Evolutionary conservation across 1,140 invertebrate genomes (phyloP).

Genomic region (Zaprionus kolodkinae): DNA sequence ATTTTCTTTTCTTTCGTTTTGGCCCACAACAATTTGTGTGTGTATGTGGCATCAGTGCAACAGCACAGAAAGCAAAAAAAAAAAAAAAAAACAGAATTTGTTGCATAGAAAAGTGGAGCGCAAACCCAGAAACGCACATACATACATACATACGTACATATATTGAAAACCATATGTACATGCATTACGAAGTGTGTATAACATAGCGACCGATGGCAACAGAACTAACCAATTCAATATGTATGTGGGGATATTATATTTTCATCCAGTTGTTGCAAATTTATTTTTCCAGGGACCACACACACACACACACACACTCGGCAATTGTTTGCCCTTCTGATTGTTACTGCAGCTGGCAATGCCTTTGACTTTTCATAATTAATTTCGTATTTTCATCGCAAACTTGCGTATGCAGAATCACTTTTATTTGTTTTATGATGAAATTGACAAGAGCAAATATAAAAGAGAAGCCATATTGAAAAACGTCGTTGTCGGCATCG

Average conservation of each 20-base stretch:
- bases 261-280: slow-evolving; percentile 9
- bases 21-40: slow-evolving; percentile 20
- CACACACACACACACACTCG: not conserved
- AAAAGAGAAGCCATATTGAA: slow-evolving; percentile 71
- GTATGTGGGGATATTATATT: slow-evolving; percentile 17
- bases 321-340: not conserved
- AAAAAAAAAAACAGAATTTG: slow-evolving; percentile 41
- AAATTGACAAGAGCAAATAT: slow-evolving; percentile 39
- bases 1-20: slow-evolving; percentile 12
- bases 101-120: slow-evolving; percentile 77
- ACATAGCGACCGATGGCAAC: slow-evolving; percentile 64
- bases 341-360: slow-evolving; percentile 21
- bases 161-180: slow-evolving; percentile 11
- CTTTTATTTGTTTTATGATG: slow-evolving; percentile 27
- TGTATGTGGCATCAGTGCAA: slow-evolving; percentile 24
- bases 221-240: slow-evolving; percentile 56
- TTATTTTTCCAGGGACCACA: slow-evolving; percentile 14
- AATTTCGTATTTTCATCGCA: slow-evolving; percentile 9
- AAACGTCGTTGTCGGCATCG: slow-evolving; percentile 44
- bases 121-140: slow-evolving; percentile 22
- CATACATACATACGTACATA: not conserved
- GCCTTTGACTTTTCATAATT: slow-evolving; percentile 12
- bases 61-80: slow-evolving; percentile 23
- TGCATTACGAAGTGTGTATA: slow-evolving; percentile 56
- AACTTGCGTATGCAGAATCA: slow-evolving; percentile 6